Evolutionary conservation across 2,113 vertebrate species (phyloP).

Genomic region (Corynorhinus townsendii): DNA sequence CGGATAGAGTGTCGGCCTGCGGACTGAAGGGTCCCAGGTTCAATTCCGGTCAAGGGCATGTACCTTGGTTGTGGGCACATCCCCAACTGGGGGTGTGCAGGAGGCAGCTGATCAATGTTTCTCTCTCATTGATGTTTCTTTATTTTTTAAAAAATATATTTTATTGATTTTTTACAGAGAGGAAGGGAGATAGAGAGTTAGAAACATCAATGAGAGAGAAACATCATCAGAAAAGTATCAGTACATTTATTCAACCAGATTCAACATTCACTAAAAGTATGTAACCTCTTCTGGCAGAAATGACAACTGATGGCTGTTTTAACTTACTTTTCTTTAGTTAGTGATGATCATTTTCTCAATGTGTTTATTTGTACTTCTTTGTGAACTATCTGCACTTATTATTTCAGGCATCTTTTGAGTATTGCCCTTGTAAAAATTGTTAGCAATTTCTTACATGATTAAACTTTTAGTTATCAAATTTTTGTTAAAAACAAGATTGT

Average conservation of each 20-base stretch:
- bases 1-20: too few species aligned
- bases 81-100: too few species aligned
- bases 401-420: neutral
- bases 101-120: too few species aligned
- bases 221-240: neutral
- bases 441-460: neutral
- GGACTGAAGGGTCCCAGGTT: too few species aligned
- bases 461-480: neutral
- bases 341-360: neutral
- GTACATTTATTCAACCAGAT: neutral
- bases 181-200: too few species aligned
- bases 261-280: conserved; percentile 1
- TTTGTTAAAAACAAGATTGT: conserved; percentile 1
- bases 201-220: too few species aligned
- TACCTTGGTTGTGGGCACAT: too few species aligned
- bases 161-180: too few species aligned
- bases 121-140: too few species aligned
- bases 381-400: neutral
- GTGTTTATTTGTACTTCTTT: neutral
- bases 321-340: neutral
- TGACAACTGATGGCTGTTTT: neutral
- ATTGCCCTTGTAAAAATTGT: neutral
- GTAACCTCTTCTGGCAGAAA: neutral
- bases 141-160: too few species aligned
- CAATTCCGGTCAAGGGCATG: too few species aligned